Conservation (phyloP, 1,140 invertebrate genomes). For the Rhysida immarginata region DNA sequence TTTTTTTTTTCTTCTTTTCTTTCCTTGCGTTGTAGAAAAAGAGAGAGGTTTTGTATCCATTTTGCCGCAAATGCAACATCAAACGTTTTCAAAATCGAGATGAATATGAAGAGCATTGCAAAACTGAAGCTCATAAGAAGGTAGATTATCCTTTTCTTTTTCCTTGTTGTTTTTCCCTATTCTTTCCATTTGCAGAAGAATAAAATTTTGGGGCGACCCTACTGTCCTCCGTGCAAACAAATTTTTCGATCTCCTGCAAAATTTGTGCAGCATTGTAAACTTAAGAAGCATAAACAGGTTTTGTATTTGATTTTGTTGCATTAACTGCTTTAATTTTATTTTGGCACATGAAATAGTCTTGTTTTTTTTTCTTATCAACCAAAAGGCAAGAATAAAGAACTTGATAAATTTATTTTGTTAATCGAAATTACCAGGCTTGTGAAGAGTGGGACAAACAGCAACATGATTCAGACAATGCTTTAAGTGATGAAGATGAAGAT, state of each 20-base stretch:
- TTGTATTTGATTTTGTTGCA: too few species aligned
- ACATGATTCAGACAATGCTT: too few species aligned
- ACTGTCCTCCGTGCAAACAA: background rate
- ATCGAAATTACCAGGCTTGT: too few species aligned
- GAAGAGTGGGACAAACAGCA: too few species aligned
- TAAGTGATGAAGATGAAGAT: too few species aligned
- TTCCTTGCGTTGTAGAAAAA: background rate
- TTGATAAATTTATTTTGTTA: too few species aligned
- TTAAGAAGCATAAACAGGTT: background rate
- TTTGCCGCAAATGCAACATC: background rate
- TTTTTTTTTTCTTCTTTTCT: too few species aligned
- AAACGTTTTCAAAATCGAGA: background rate
- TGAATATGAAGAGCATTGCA: background rate
- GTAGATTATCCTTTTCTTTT: background rate
- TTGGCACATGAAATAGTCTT: too few species aligned
- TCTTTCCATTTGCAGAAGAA: slow-evolving; percentile 6
- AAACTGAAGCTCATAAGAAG: background rate
- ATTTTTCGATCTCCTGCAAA: background rate
- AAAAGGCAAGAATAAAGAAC: too few species aligned
- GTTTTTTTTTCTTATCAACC: too few species aligned
- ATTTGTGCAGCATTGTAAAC: background rate
- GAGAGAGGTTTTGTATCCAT: background rate
- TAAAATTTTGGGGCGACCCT: background rate
- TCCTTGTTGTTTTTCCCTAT: too few species aligned
- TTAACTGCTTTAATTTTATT: too few species aligned